Evolutionary conservation across 2,888 invertebrate species (phyloP).

Genomic region (Drosophila silvestris): DNA sequence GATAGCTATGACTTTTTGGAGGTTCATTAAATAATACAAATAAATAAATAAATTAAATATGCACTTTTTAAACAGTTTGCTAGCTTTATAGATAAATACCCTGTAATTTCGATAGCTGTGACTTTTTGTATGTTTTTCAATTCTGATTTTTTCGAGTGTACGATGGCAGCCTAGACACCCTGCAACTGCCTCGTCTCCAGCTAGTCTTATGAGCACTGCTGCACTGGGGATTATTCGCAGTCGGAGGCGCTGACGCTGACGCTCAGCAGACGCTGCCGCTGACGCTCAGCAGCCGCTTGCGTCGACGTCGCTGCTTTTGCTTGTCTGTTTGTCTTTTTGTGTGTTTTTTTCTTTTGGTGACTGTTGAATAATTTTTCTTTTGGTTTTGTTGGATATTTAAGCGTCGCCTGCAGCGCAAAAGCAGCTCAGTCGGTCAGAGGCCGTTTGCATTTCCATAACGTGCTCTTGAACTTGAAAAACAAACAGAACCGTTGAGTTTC

Average conservation of each 20-base stretch:
- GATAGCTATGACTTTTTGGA: too few relatives aligned
- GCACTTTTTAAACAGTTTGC: background rate
- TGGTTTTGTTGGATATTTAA: constrained; percentile 64
- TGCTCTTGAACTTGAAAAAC: constrained; percentile 61
- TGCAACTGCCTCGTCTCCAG: background rate
- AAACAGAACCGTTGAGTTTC: constrained; percentile 16
- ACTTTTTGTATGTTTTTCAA: too few relatives aligned
- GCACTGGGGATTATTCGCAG: constrained; percentile 42
- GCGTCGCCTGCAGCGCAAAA: constrained; percentile 58
- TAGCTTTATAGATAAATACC: too few relatives aligned
- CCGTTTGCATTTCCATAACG: constrained; percentile 56
- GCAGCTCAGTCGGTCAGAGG: constrained; percentile 75
- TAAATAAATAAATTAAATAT: background rate
- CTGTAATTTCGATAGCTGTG: too few relatives aligned
- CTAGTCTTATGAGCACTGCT: constrained; percentile 8
- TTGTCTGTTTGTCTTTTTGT: constrained; percentile 16
- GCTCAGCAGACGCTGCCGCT: background rate
- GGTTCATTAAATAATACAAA: fast-evolving
- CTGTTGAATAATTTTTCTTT: constrained; percentile 8
- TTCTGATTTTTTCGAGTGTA: background rate
- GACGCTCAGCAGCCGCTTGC: constrained; percentile 9
- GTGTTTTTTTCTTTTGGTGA: background rate
- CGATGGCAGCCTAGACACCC: background rate
- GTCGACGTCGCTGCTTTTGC: constrained; percentile 24
- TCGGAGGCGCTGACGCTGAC: constrained; percentile 15